Base-by-base conservation (phyloP, 1,140 invertebrate species). In the Glomeris maerens region DNA sequence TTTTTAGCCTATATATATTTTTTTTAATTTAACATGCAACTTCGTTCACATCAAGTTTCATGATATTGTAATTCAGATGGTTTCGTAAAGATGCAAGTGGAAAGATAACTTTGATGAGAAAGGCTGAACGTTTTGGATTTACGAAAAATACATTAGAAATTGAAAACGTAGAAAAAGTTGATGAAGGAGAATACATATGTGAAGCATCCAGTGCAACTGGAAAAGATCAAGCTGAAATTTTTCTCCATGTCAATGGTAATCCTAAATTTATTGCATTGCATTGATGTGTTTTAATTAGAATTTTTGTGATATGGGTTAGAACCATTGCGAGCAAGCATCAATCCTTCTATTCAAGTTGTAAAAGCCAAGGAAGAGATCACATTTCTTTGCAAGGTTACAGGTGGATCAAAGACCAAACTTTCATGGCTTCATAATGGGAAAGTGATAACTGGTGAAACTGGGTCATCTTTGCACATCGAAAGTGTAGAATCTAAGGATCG, bases 381-480 rank as follows among this genome's bases (percentile, higher is more conserved):
- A 56, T 85, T 94, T 59, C 79, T 84, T 58, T 95, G 90, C 65
- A 80, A 81, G 59, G 74, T 84, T n/a, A 77, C 78, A 26, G 89
- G 89, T 3, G 80, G 83, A 71, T 88, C 89, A 1, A 73, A 83
- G 38, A 77, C 81, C 42, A 72, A 78, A 53, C 75, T 91, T 46
- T 78, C 77, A 45, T 94, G 90, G 90, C 71, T 84, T 47, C 83
- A 85, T 62, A 80, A 89, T 63, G 83, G 82, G 13, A 77, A 79
- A 62, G 5, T 4, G 25, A 42, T 42, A 42, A 4, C 5, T 5
- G 20, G 4, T 42, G 40, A 17, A 42, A 21, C 17, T 42, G 40
- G 20, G 5, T 10, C 10, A 10, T 10, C 4, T 21, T 42, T 42
- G 4, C 5, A 17, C 13, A 60, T 70, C 3, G 50, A 53, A 1